Percentiles rank a stretch among this genome's conserved stretches.
These are phyloP conservation scores for Acronicta leporina DNA, from an alignment of 2,888 invertebrate genomes.

Conservation along the genomic window DNA sequence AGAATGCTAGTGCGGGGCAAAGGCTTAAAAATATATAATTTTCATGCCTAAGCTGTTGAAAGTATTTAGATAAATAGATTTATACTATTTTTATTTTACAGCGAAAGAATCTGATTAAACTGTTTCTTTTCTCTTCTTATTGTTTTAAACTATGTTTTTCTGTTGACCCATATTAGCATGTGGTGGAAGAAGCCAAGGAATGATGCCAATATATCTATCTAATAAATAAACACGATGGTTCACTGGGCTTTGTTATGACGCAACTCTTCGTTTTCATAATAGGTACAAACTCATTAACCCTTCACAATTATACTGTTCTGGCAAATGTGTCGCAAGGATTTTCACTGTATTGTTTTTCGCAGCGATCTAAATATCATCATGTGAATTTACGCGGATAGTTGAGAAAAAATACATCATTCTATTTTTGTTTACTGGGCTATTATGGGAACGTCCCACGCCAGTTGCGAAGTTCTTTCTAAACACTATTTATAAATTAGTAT, in stretches of 20 bases:
- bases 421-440: constrained; percentile 64
- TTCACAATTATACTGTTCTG: constrained; percentile 57
- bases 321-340: constrained; percentile 55
- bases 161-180: constrained; percentile 63
- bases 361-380: constrained; percentile 44
- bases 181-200: constrained; percentile 63
- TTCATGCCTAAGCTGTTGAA: too few species aligned
- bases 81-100: not conserved
- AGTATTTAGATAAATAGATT: too few species aligned
- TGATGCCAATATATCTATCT: constrained; percentile 70
- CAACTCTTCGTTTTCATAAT: constrained; percentile 65
- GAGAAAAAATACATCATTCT: constrained; percentile 58
- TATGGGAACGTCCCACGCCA: constrained; percentile 66
- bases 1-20: too few species aligned
- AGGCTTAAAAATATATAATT: too few species aligned
- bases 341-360: constrained; percentile 44
- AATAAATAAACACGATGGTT: constrained; percentile 66
- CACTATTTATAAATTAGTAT: constrained; percentile 55
- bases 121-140: constrained; percentile 8
- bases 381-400: constrained; percentile 48
- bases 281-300: constrained; percentile 60
- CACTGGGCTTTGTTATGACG: constrained; percentile 70
- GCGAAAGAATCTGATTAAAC: not conserved
- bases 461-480: constrained; percentile 68
- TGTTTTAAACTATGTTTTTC: constrained; percentile 34